Conservation (phyloP, 2,888 invertebrate genomes). For the Lacanobia wlatinum region DNA sequence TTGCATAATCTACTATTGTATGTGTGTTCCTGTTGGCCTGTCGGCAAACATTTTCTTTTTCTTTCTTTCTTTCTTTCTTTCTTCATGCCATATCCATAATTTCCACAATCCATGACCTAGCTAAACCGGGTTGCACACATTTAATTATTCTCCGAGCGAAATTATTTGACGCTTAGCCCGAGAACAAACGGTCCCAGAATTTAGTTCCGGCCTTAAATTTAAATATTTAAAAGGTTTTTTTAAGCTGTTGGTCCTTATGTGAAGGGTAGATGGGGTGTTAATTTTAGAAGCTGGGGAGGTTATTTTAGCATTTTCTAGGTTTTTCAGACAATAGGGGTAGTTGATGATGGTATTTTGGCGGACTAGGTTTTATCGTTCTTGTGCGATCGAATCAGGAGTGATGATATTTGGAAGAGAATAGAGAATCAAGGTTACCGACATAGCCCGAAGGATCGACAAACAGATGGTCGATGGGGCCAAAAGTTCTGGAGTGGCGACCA, state of each 20-base stretch:
- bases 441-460: too few species aligned
- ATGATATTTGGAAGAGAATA: too few species aligned
- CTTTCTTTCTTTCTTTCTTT: too few species aligned
- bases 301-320: background rate
- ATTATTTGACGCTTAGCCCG: constrained; percentile 55
- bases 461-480: too few species aligned
- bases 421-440: too few species aligned
- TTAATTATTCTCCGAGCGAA: constrained; percentile 57
- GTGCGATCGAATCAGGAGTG: too few species aligned
- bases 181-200: constrained; percentile 49
- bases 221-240: constrained; percentile 34
- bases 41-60: too few species aligned
- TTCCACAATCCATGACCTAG: constrained; percentile 3
- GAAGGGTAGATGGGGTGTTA: constrained; percentile 1
- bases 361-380: background rate
- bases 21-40: too few species aligned
- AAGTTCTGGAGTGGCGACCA: too few species aligned
- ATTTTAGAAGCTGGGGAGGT: background rate
- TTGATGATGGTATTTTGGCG: background rate
- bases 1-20: too few species aligned
- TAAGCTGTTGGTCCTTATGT: constrained; percentile 5
- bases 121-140: constrained; percentile 55
- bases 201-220: constrained; percentile 53
- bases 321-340: background rate
- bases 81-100: background rate